Base-by-base conservation (phyloP, 1,140 invertebrate genomes). In the Zaprionus capensis region DNA sequence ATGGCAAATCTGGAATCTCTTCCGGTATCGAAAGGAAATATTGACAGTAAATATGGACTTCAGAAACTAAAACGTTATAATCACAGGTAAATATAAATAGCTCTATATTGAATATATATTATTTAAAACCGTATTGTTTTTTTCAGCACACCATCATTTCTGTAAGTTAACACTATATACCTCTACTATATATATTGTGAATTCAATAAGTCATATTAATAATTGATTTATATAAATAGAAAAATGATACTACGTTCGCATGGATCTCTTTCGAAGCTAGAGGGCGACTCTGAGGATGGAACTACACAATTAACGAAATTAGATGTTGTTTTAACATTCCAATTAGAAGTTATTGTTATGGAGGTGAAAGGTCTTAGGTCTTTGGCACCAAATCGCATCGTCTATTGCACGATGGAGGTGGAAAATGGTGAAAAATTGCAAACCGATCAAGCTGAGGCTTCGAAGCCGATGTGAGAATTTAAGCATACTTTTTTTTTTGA, bases 391-490 rank as follows among this genome's bases (percentile, higher is more conserved):
- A 99, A 99, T 94, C 95, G 98, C 91, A 99, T 99, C 88, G 98
- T 99, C 34, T 99, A 99, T 94, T 99, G 99, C 93, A 99, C 99
- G 24, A 99, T 99, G 99, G 99, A 99, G 94, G 98, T 99, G 1
- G 99, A 99, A 93, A 97, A 97, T 67, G 98, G 98, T 46, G 98
- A 99, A 92, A 99, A 99, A 93, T 94, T 99, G 44, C 99, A 99
- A 94, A 99, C 99, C 7, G 99, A 99, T 94, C 98, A 99, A 93
- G 98, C 99, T 2, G 98, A 99, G 94, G 99, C 98, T 15, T 99
- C 98, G 0, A 99, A 99, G 94, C 99, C 99, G 59, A 97, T 98
- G 98, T 97, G 94, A 95, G 94, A 22, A 0, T 15, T 31, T 12
- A 6, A 11, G 20, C 12, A 95, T 94, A 15, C 0, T 17, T 31